phyloP scores from a whole-genome alignment of 2,888 invertebrate species.

The Papilio elwesi region DNA sequence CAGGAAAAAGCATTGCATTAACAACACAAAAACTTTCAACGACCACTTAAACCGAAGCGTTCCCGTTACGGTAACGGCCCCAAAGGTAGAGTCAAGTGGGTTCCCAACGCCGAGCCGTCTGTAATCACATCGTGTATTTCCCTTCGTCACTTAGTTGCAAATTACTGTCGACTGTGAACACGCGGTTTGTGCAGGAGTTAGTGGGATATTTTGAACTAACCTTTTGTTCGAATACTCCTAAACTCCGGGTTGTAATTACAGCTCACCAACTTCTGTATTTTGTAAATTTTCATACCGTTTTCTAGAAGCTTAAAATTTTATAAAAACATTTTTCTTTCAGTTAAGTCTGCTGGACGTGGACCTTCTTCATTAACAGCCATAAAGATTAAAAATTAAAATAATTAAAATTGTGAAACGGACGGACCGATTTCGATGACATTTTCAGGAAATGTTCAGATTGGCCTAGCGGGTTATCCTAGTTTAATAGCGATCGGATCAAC shows the following conservation, averaged over 20 bases:
- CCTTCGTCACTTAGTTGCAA: slow-evolving; percentile 29
- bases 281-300: too few species aligned
- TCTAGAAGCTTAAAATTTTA: not conserved
- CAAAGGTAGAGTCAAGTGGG: slow-evolving; percentile 32
- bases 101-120: slow-evolving; percentile 1
- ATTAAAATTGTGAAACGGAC: too few species aligned
- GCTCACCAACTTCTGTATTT: not conserved
- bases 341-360: too few species aligned
- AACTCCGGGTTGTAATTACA: not conserved
- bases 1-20: slow-evolving; percentile 16
- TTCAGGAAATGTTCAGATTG: too few species aligned
- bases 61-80: slow-evolving; percentile 23
- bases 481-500: too few species aligned
- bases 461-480: too few species aligned
- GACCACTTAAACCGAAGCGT: slow-evolving; percentile 25
- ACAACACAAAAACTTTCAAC: slow-evolving; percentile 30
- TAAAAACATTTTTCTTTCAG: too few species aligned
- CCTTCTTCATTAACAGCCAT: too few species aligned
- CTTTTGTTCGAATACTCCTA: not conserved
- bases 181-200: not conserved
- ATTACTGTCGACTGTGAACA: slow-evolving; percentile 8
- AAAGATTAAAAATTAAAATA: too few species aligned
- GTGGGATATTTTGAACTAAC: not conserved
- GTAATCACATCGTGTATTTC: slow-evolving; percentile 32
- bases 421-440: too few species aligned